A percentile compares a stretch with the other conserved stretches of the same genome.
phyloP scores from a whole-genome alignment of 2,113 vertebrate species.

The Pygoscelis antarcticus region DNA sequence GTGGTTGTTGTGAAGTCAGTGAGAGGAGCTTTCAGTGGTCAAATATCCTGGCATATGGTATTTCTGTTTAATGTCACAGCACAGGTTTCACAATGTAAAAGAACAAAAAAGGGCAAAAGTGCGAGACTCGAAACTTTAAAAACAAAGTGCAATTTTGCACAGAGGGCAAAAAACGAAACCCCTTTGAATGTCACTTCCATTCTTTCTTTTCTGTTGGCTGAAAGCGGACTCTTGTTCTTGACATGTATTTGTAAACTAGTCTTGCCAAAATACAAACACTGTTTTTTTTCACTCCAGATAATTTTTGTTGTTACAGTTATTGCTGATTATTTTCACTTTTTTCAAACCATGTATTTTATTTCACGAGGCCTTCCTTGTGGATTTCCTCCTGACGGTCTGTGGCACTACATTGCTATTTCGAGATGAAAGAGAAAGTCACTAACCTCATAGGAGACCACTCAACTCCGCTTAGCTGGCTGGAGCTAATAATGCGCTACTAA shows the following conservation, averaged over 20 bases:
- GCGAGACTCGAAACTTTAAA: constrained; percentile 5
- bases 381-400: constrained; percentile 67
- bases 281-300: constrained; percentile 41
- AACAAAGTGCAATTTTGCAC: constrained; percentile 62
- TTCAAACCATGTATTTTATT: constrained; percentile 62
- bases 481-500: constrained; percentile 60
- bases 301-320: constrained; percentile 45
- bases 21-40: constrained; percentile 40
- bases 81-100: constrained; percentile 55
- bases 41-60: constrained; percentile 20
- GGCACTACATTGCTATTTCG: constrained; percentile 70
- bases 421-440: constrained; percentile 54
- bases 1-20: constrained; percentile 33
- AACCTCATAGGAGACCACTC: constrained; percentile 64
- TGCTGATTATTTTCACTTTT: constrained; percentile 32
- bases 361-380: constrained; percentile 70
- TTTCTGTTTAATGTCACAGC: constrained; percentile 46
- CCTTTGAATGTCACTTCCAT: constrained; percentile 68
- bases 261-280: constrained; percentile 66
- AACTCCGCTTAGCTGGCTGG: constrained; percentile 66
- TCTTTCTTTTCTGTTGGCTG: constrained; percentile 52
- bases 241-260: constrained; percentile 64
- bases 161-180: background rate
- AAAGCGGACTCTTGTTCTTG: constrained; percentile 60
- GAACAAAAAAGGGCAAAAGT: background rate